Conservation (phyloP, 2,113 vertebrate genomes). For the Labeo rohita region DNA sequence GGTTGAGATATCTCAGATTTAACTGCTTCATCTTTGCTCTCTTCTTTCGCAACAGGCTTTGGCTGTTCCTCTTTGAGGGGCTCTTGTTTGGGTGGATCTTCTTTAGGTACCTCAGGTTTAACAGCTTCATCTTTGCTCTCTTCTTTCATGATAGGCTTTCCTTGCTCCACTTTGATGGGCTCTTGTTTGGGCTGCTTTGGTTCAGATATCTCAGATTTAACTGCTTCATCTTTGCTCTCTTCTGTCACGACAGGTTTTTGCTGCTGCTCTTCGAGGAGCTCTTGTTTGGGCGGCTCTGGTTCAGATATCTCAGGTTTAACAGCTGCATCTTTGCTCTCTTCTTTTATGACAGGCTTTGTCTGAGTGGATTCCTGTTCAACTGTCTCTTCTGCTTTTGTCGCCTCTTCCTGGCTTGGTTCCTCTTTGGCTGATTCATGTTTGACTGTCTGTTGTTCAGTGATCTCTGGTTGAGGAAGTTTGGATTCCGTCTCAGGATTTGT, state of each 20-base stretch:
- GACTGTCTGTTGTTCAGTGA: background rate
- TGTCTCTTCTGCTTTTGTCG: constrained; percentile 31
- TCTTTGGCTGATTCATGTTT: constrained; percentile 10
- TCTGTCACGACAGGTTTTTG: constrained; percentile 7
- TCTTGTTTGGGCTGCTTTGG: background rate
- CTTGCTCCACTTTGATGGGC: constrained; percentile 21
- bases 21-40: background rate
- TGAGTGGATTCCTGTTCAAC: constrained; percentile 17
- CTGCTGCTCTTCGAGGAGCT: constrained; percentile 22
- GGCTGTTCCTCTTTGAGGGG: constrained; percentile 14
- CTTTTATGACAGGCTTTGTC: background rate
- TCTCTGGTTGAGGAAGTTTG: background rate
- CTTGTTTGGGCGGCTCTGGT: background rate
- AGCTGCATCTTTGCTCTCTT: constrained; percentile 10
- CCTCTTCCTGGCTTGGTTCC: background rate
- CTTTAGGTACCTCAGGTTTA: constrained; percentile 3
- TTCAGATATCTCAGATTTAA: constrained; percentile 1
- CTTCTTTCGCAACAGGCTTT: constrained; percentile 24
- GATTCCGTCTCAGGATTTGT: constrained; percentile 24
- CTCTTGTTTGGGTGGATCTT: background rate
- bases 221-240: background rate
- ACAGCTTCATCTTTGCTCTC: background rate
- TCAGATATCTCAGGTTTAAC: background rate
- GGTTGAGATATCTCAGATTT: background rate
- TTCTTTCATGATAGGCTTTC: constrained; percentile 12